phyloP scores from a whole-genome alignment of 1,140 invertebrate genomes.

The Sycophila sp. region DNA sequence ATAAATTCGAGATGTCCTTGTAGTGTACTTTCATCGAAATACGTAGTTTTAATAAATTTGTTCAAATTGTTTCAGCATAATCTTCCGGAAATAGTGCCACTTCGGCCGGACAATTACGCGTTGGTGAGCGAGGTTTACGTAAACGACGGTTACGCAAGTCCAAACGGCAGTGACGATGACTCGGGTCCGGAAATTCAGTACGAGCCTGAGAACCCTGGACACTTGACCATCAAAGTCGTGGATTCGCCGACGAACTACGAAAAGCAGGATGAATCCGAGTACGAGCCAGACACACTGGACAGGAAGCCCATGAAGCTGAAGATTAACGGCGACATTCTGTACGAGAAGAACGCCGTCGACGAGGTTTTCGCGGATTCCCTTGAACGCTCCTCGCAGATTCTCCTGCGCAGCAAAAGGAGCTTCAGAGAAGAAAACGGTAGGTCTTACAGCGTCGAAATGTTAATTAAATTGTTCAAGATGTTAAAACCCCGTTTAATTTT shows the following conservation, averaged over 20 bases:
- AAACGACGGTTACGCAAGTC: slow-evolving; percentile 79
- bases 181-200: slow-evolving; percentile 70
- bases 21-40: no score
- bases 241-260: slow-evolving; percentile 77
- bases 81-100: slow-evolving; percentile 66
- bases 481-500: no score
- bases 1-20: no score
- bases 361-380: slow-evolving; percentile 68
- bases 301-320: slow-evolving; percentile 78
- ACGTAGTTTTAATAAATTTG: not conserved
- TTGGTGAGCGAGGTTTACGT: slow-evolving; percentile 82
- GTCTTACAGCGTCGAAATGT: no score
- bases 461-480: no score
- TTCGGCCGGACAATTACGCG: slow-evolving; percentile 69
- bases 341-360: slow-evolving; percentile 56
- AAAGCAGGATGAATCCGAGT: slow-evolving; percentile 78
- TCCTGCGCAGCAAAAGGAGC: slow-evolving; percentile 70
- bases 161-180: slow-evolving; percentile 70
- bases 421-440: slow-evolving; percentile 67
- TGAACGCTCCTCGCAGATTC: slow-evolving; percentile 70
- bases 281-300: slow-evolving; percentile 86
- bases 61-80: slow-evolving; percentile 50
- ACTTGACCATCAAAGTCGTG: slow-evolving; percentile 81
- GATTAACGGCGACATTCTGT: slow-evolving; percentile 56
- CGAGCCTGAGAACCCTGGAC: slow-evolving; percentile 74